Evolutionary conservation across 2,113 vertebrate species (phyloP).

Genomic region (Siphamia tubifer): DNA sequence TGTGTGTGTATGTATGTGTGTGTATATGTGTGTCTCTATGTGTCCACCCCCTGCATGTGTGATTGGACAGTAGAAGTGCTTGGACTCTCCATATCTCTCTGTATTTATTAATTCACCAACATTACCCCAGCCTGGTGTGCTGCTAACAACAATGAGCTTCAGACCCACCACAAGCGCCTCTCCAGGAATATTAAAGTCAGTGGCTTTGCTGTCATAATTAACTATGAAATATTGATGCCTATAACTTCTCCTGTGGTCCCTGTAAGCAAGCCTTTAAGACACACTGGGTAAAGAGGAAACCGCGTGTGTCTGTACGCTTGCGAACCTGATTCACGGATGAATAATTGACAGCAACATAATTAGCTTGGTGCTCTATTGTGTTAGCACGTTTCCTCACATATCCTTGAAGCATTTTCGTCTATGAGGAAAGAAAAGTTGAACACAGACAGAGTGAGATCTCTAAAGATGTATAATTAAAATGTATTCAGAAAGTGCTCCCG

Average conservation of each 20-base stretch:
- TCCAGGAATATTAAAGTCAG: conserved; percentile 68
- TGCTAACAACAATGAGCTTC: conserved; percentile 45
- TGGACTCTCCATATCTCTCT: conserved; percentile 16
- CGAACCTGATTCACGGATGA: conserved; percentile 64
- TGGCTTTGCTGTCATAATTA: conserved; percentile 76
- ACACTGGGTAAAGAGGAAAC: conserved; percentile 49
- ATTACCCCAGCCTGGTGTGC: conserved; percentile 42
- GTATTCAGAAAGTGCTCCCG: conserved; percentile 13
- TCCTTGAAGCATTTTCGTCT: conserved; percentile 52
- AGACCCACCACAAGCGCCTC: conserved; percentile 20
- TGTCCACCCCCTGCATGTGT: neutral
- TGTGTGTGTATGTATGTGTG: neutral
- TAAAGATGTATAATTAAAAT: conserved; percentile 57
- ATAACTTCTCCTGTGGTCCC: conserved; percentile 67
- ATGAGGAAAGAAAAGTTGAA: conserved; percentile 58
- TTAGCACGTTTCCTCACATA: conserved; percentile 58
- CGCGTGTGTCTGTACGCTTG: conserved; percentile 45
- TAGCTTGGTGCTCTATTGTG: conserved; percentile 65
- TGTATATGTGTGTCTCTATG: neutral
- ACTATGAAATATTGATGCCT: conserved; percentile 79
- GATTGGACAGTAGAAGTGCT: neutral
- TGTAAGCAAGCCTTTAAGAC: conserved; percentile 56
- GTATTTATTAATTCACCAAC: conserved; percentile 58
- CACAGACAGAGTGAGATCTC: conserved; percentile 28
- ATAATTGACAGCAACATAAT: conserved; percentile 79